phyloP scores from a whole-genome alignment of 2,797 vertebrate species.

The Sitta carolinensis region DNA sequence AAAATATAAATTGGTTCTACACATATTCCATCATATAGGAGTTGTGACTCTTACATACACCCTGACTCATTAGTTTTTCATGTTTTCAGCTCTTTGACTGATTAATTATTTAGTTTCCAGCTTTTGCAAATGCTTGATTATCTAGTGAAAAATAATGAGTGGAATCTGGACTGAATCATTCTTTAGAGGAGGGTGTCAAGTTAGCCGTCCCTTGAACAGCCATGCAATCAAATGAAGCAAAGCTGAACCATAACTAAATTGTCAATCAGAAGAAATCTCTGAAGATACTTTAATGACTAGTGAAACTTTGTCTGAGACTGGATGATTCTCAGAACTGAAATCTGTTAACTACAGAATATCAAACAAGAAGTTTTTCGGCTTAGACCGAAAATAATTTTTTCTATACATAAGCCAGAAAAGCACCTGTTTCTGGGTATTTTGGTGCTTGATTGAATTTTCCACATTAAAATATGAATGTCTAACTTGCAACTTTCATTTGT shows the following conservation, averaged over 20 bases:
- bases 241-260: neutral
- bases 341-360: neutral
- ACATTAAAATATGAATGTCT: neutral
- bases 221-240: neutral
- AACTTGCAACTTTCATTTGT: neutral
- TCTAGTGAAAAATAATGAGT: constrained; percentile 23
- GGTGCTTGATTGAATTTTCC: neutral
- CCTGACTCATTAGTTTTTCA: constrained; percentile 1
- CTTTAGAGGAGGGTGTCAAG: neutral
- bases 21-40: neutral
- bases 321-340: neutral
- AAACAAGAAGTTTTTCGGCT: neutral
- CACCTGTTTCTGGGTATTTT: neutral
- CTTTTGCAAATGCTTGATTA: constrained; percentile 14
- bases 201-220: constrained; percentile 21
- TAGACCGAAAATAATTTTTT: neutral
- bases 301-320: constrained; percentile 1
- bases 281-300: neutral
- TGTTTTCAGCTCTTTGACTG: constrained; percentile 26
- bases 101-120: constrained; percentile 45
- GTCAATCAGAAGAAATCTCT: neutral
- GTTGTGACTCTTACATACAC: neutral
- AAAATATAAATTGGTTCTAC: constrained; percentile 8
- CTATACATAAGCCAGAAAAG: neutral
- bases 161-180: constrained; percentile 3